Evolutionary conservation across 2,113 vertebrate genomes (phyloP).

Genomic region (Edolisoma coerulescens): DNA sequence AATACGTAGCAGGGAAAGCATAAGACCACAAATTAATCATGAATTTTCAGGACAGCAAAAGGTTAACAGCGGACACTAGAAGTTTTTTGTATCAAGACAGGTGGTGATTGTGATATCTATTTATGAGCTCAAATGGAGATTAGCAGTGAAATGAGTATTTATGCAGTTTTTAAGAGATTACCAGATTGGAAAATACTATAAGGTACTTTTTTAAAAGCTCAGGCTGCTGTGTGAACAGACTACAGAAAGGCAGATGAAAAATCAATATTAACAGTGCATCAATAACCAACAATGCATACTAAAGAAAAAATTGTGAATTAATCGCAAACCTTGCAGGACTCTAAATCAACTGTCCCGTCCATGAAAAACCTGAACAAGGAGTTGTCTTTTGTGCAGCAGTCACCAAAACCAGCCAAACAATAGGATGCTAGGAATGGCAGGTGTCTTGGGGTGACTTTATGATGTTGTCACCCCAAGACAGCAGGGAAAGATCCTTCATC

Average conservation of each 20-base stretch:
- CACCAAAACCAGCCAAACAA: not conserved
- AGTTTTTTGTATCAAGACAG: not conserved
- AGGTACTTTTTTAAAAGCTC: not conserved
- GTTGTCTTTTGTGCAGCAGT: not conserved
- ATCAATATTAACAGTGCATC: not conserved
- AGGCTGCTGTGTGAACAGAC: not conserved
- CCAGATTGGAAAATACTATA: not conserved
- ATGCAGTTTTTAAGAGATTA: conserved; percentile 3
- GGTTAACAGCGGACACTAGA: not conserved
- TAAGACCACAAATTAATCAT: not conserved
- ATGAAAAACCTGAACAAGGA: not conserved
- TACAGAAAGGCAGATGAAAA: not conserved
- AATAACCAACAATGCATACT: not conserved
- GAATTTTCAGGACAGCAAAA: not conserved
- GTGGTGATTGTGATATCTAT: not conserved
- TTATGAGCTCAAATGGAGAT: not conserved
- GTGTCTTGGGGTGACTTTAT: too few relatives aligned
- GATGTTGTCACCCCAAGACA: too few relatives aligned
- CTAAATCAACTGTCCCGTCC: not conserved
- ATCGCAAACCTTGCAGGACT: not conserved
- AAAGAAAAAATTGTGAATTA: not conserved
- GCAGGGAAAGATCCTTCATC: not conserved
- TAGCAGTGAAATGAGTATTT: not conserved
- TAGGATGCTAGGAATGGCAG: not conserved
- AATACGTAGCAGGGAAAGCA: not conserved